These are phyloP conservation scores for Radopholus similis DNA, from an alignment of 1,140 invertebrate species.

Conservation along the genomic window DNA sequence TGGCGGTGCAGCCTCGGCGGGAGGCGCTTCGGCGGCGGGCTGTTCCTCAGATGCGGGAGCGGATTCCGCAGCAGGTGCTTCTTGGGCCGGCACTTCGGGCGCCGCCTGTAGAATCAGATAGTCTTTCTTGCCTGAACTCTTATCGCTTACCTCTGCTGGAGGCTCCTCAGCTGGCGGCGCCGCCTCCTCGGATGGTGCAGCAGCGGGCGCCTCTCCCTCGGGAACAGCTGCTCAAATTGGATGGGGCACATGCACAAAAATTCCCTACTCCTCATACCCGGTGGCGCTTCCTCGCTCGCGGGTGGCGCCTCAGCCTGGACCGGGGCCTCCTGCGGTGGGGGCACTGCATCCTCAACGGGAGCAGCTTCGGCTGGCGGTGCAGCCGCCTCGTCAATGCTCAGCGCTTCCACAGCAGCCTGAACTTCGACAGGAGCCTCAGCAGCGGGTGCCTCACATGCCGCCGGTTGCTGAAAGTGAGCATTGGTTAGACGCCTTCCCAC, in stretches of 20 bases:
- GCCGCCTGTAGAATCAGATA: neutral
- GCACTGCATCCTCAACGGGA: neutral
- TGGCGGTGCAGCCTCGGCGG: neutral
- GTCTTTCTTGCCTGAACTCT: neutral
- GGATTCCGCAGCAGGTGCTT: neutral
- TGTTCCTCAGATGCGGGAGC: neutral
- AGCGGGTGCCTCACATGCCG: neutral
- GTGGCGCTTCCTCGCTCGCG: neutral
- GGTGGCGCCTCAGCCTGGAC: neutral
- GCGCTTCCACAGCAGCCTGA: neutral
- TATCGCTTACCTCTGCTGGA: neutral
- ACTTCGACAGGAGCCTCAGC: neutral
- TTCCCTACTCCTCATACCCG: neutral
- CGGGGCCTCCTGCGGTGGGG: neutral
- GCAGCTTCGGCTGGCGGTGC: neutral
- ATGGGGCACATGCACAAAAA: neutral
- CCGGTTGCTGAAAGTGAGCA: too few species aligned
- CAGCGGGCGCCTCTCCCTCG: neutral
- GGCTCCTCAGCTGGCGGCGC: neutral
- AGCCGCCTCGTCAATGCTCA: too few species aligned
- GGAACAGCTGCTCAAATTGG: neutral
- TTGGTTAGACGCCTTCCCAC: too few species aligned
- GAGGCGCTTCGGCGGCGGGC: neutral
- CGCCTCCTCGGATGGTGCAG: neutral
- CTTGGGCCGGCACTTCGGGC: constrained; percentile 1